phyloP scores from a whole-genome alignment of 2,113 vertebrate species.

The Aythya baeri region DNA sequence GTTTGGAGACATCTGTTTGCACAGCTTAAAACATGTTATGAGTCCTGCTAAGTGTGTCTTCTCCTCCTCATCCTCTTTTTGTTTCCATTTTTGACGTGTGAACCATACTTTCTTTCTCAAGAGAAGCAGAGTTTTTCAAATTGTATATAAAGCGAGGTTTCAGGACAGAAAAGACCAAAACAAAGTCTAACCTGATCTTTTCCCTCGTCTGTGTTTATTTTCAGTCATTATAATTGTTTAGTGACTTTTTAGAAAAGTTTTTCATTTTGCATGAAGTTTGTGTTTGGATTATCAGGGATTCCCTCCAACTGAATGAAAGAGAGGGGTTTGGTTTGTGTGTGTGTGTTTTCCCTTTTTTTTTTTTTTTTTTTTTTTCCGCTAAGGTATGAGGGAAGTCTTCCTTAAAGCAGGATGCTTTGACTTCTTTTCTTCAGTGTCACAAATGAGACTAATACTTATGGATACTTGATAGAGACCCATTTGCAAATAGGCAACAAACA shows the following conservation, averaged over 20 bases:
- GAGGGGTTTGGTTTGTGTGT: not conserved
- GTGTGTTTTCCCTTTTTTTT: not conserved
- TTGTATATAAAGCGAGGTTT: not conserved
- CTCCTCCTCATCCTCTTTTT: conserved; percentile 37
- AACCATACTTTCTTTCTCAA: conserved; percentile 22
- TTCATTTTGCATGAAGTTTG: conserved; percentile 20
- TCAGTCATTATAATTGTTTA: not conserved
- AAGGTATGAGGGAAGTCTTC: conserved; percentile 24
- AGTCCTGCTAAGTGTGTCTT: conserved; percentile 27
- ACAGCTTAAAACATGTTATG: conserved; percentile 20
- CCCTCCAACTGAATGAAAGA: not conserved
- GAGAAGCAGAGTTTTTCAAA: not conserved
- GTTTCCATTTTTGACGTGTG: conserved; percentile 20
- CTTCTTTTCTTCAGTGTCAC: conserved; percentile 42
- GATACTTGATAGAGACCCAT: conserved; percentile 47
- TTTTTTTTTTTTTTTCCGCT: not conserved
- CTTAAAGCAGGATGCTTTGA: conserved; percentile 35
- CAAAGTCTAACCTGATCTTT: not conserved
- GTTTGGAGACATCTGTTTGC: conserved; percentile 45
- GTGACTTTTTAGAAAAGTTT: not conserved
- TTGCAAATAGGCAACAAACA: conserved; percentile 66
- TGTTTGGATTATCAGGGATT: conserved; percentile 12
- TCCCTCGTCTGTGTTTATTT: not conserved
- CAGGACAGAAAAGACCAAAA: not conserved
- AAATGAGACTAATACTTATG: conserved; percentile 59